These are phyloP conservation scores for Leptura quadrifasciata DNA, from an alignment of 2,888 invertebrate species.

Conservation along the genomic window DNA sequence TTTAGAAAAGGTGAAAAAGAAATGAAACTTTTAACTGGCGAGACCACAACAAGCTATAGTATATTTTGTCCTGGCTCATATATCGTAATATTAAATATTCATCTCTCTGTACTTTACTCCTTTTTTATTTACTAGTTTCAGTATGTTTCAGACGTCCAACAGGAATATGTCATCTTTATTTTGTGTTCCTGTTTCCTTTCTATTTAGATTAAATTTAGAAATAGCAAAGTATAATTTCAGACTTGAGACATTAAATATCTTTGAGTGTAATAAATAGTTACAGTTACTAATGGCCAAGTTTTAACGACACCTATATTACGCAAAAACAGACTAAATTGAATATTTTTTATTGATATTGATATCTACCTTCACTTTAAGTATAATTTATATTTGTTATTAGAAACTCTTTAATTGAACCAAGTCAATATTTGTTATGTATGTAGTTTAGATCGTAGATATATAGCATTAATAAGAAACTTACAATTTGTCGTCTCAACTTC, in stretches of 20 bases:
- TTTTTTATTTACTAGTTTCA: slow-evolving; percentile 24
- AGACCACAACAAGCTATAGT: background rate
- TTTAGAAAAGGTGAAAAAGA: background rate
- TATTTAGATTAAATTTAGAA: slow-evolving; percentile 26
- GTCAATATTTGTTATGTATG: background rate
- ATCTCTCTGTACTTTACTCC: slow-evolving; percentile 6
- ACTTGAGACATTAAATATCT: background rate
- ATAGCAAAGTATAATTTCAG: slow-evolving; percentile 18
- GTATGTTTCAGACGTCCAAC: slow-evolving; percentile 18
- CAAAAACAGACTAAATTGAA: background rate
- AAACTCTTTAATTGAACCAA: background rate
- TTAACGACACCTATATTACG: background rate
- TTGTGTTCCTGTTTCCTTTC: slow-evolving; percentile 11
- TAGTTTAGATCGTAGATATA: background rate
- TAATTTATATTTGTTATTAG: background rate
- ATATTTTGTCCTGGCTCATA: slow-evolving; percentile 21
- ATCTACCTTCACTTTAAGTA: background rate
- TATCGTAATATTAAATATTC: slow-evolving; percentile 18
- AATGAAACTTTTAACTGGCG: slow-evolving; percentile 14
- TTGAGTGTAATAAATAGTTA: background rate
- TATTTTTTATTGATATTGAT: background rate
- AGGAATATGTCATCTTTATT: slow-evolving; percentile 28
- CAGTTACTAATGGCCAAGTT: background rate
- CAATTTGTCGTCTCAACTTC: background rate
- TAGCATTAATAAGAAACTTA: background rate